Percentiles rank a stretch among this genome's conserved stretches.
These are phyloP conservation scores for Stercorarius parasiticus DNA, from an alignment of 2,113 vertebrate genomes.

Conservation along the genomic window DNA sequence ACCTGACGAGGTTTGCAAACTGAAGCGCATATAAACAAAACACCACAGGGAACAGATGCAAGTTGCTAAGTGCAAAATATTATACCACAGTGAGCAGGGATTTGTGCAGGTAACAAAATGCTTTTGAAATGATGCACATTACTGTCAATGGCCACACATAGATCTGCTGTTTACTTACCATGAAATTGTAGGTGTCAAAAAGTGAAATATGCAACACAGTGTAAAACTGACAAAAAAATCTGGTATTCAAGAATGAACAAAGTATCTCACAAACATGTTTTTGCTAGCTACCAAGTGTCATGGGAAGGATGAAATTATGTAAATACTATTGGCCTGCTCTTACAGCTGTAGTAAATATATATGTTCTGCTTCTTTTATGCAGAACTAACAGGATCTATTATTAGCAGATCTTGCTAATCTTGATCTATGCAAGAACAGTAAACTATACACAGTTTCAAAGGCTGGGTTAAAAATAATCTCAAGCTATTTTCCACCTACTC, in stretches of 20 bases:
- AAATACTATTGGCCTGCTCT: neutral
- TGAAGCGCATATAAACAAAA: neutral
- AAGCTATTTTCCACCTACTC: neutral
- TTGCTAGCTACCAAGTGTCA: neutral
- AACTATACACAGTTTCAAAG: neutral
- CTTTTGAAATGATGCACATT: constrained; percentile 1
- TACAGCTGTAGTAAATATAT: neutral
- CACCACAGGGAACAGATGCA: neutral
- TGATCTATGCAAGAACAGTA: neutral
- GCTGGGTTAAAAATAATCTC: neutral
- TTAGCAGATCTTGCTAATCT: neutral
- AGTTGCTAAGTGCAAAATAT: neutral
- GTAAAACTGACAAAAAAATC: neutral
- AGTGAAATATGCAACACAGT: neutral
- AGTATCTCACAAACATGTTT: neutral
- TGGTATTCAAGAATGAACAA: neutral
- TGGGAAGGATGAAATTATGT: neutral
- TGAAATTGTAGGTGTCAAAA: constrained; percentile 5
- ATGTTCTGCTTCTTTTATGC: neutral
- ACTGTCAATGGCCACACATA: neutral
- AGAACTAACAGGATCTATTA: neutral
- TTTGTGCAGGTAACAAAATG: neutral
- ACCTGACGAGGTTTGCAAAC: neutral
- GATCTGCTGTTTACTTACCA: neutral
- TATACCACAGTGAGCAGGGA: neutral